These are phyloP conservation scores for Drosophila sturtevanti DNA, from an alignment of 1,140 invertebrate species.

Conservation along the genomic window DNA sequence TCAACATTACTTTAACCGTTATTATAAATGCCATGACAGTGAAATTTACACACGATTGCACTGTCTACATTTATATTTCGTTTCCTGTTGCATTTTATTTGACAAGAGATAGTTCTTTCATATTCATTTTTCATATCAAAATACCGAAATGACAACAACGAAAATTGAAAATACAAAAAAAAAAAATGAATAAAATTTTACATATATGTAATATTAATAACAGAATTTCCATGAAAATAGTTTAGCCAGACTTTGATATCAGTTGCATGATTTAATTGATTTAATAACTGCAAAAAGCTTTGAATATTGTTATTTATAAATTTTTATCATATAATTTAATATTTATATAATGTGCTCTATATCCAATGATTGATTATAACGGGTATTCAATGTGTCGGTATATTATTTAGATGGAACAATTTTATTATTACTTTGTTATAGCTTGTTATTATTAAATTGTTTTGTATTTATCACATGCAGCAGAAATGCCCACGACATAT, in stretches of 20 bases:
- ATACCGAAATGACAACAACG: background rate
- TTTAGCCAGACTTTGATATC: no score
- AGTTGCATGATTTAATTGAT: no score
- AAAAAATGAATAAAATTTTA: no score
- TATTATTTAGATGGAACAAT: background rate
- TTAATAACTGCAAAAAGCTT: no score
- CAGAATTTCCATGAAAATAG: no score
- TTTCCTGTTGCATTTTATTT: conserved; percentile 59
- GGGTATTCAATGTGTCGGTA: conserved; percentile 7
- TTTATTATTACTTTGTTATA: conserved; percentile 12
- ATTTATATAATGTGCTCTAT: no score
- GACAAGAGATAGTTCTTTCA: conserved; percentile 11
- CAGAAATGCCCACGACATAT: conserved; percentile 16
- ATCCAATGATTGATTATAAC: background rate
- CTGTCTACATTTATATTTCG: conserved; percentile 54
- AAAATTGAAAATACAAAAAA: background rate
- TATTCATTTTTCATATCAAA: conserved; percentile 23
- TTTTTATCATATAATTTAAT: no score
- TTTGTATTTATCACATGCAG: conserved; percentile 48
- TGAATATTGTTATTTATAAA: no score
- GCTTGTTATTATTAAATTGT: conserved; percentile 50
- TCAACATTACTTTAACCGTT: conserved; percentile 27
- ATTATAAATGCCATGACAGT: conserved; percentile 45
- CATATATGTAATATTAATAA: no score
- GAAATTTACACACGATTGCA: conserved; percentile 53